Base-by-base conservation (phyloP, 2,113 vertebrate species). In the Silurus meridionalis region DNA sequence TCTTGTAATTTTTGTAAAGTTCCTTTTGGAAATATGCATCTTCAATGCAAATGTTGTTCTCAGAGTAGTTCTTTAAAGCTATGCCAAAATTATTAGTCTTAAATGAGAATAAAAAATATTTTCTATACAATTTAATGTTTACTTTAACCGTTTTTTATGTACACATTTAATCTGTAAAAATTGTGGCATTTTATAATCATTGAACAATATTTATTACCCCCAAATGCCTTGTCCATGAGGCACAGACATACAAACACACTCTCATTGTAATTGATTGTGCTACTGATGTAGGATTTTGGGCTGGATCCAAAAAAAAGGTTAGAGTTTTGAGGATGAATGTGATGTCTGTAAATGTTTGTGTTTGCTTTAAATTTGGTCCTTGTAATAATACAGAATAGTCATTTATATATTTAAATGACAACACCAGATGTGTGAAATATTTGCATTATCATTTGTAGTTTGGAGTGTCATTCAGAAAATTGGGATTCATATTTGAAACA, bases 261-360 rank as follows among this genome's bases (percentile, higher is more conserved):
- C 0, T 78, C 52, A 78, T 17, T 28, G 53, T 28, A 75, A 79
- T 58, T 83, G 37, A 86, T 60, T 86, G 53, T 25, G 52, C 37
- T 82, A 80, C 48, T 83, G 74, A 83, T 84, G 63, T 87, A 67
- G 78, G 79, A 57, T 83, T 89, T 89, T 88, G 80, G 87, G 87
- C 85, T 88, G 87, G 90, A 83, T 87, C 89, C 89, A 84, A 88
- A 89, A 88, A 89, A 57, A 25, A 67, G 52, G 72, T 82, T 53
- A 48, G 14, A 86, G 58, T 75, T 74, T 25, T 61, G 61, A 55
- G 80, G 55, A 83, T 77, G 64, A 89, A 71, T 84, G 80, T 83
- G 23, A 64, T 55, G 21, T 74, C 46, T 67, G 55, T n/a, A 80
- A 25, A 69, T 58, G 50, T 4, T 84, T 69, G 25, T 2, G 6